Base-by-base conservation (phyloP, 1,140 invertebrate genomes). In the Ostrea edulis region DNA sequence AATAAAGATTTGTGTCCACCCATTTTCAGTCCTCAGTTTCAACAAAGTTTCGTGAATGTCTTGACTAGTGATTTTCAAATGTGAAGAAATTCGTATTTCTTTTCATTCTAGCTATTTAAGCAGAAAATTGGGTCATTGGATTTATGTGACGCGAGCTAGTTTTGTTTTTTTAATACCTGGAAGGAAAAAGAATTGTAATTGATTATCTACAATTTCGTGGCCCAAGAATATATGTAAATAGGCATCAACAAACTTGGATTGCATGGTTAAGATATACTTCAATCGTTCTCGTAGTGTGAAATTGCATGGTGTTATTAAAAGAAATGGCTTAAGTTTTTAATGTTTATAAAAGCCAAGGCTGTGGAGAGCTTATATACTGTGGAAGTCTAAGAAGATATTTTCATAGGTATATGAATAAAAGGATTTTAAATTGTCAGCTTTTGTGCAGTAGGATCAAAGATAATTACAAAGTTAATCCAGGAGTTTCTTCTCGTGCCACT, bases 51-150 rank as follows among this genome's bases (percentile, higher is more conserved):
- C 5, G 17, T 62, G 55, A 62, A 20, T 62, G 17, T 7, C 17
- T 17, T 3, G 55, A 62, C n/a, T 62, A 62, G 35, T 44, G 35
- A 44, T 62, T n/a, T 77, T 77, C 29, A 29, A 77, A 22, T 77
- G 25, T 77, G 68, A 35, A 77, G 17, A 62, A 77, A 35, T 35
- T 77, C 8, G 68, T 29, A 77, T 29, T 77, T 77, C 29, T 25
- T 77, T 77, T 77, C 14, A 77, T 44, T 77, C 25, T 35, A 25
- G 29, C 68, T 35, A 77, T 77, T 77, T 77, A 77, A 77, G 68
- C 22, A 77, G 12, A 77, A 77, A 77, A 77, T 77, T 77, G 68
- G 68, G 68, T 77, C 68, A 77, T 2, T 77, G 68, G 68, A 77
- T 12, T 77, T 77, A 77, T 35, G 14, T 77, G 68, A 77, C 68